Evolutionary conservation across 2,888 invertebrate species (phyloP).

Genomic region (Tenthredo livida): DNA sequence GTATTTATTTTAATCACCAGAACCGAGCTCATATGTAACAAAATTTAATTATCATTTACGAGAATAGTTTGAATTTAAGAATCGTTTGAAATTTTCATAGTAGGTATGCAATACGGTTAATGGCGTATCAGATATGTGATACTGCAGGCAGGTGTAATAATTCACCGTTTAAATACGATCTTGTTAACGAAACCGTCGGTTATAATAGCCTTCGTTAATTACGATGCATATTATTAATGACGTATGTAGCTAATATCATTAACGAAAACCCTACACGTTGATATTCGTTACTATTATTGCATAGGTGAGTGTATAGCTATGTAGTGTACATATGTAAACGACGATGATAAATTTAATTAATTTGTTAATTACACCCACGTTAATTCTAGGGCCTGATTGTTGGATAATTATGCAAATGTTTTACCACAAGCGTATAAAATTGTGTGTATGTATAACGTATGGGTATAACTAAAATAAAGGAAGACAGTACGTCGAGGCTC

Average conservation of each 20-base stretch:
- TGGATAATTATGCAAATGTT: constrained; percentile 24
- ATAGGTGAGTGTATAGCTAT: background rate
- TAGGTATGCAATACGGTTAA: no score
- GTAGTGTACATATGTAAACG: background rate
- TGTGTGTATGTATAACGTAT: background rate
- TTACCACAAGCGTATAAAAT: background rate
- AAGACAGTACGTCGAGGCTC: background rate
- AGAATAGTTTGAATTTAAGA: no score
- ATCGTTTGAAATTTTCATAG: no score
- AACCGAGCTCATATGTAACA: no score
- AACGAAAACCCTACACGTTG: constrained; percentile 3
- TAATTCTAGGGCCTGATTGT: constrained; percentile 36
- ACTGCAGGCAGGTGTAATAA: background rate
- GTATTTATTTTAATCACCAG: no score
- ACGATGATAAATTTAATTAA: constrained; percentile 34
- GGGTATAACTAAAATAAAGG: background rate
- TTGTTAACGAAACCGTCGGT: constrained; percentile 42
- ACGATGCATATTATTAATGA: constrained; percentile 44
- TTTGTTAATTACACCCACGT: constrained; percentile 45
- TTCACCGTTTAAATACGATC: constrained; percentile 42
- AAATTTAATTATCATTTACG: no score
- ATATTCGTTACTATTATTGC: constrained; percentile 14
- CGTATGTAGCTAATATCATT: constrained; percentile 47
- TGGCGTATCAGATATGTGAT: background rate
- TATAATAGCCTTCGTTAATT: constrained; percentile 42